Evolutionary conservation across 2,888 invertebrate genomes (phyloP).

Genomic region (Limnephilus marmoratus): DNA sequence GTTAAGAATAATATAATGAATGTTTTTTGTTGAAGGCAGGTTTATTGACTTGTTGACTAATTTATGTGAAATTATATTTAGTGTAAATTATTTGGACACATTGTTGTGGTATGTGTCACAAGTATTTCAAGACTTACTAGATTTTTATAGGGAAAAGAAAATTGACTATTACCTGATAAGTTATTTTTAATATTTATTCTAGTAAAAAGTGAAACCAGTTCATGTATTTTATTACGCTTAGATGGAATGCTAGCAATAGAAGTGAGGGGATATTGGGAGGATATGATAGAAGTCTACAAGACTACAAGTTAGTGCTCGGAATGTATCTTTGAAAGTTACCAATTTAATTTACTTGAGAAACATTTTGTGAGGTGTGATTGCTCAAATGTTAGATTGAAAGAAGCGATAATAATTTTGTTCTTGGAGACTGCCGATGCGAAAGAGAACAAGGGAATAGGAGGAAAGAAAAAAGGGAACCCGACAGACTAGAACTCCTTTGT

Average conservation of each 20-base stretch:
- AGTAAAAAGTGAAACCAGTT: not conserved
- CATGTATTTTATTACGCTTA: not conserved
- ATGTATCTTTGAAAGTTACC: not conserved
- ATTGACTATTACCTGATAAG: not conserved
- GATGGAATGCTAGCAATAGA: not conserved
- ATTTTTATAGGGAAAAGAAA: not conserved
- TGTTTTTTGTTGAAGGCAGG: not conserved
- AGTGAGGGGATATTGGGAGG: not conserved
- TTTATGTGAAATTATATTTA: not conserved
- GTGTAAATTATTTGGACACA: not conserved
- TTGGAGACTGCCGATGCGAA: not conserved
- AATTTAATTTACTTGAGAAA: not conserved
- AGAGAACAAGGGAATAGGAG: too few relatives aligned
- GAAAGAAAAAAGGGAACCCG: not conserved
- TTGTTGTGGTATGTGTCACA: not conserved
- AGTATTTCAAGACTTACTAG: constrained; percentile 2
- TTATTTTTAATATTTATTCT: constrained; percentile 2
- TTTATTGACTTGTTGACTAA: not conserved
- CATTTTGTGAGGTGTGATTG: too few relatives aligned
- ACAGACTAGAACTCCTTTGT: not conserved
- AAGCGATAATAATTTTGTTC: not conserved
- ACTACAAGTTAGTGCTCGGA: not conserved
- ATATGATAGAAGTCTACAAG: not conserved
- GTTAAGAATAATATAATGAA: not conserved
- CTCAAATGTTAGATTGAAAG: too few relatives aligned